Percentiles rank a stretch among this genome's conserved stretches.
Evolutionary conservation across 2,797 vertebrate species (phyloP).

Genomic region (Dipus sagitta): DNA sequence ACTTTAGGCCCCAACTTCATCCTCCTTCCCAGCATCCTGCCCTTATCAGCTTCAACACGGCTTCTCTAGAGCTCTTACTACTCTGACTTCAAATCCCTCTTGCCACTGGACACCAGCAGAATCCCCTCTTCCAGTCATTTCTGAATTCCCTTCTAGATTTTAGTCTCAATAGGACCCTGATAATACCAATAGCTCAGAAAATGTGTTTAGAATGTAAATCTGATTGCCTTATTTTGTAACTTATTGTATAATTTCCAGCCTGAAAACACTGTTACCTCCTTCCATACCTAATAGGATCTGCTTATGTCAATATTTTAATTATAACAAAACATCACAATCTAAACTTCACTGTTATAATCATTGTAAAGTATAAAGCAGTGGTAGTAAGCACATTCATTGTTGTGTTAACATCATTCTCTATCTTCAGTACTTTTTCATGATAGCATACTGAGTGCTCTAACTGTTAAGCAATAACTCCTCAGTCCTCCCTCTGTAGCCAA

Average conservation of each 20-base stretch:
- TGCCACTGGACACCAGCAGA: background rate
- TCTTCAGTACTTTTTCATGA: background rate
- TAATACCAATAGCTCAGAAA: background rate
- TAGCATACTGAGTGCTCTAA: background rate
- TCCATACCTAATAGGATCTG: conserved; percentile 13
- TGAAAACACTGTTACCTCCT: conserved; percentile 26
- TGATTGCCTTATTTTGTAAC: background rate
- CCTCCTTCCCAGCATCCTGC: background rate
- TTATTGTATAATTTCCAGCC: conserved; percentile 6
- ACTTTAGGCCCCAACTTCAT: background rate
- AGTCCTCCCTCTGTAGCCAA: background rate
- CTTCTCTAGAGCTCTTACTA: background rate
- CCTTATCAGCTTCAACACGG: background rate
- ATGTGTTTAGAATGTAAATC: background rate
- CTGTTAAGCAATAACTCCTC: background rate
- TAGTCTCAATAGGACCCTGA: background rate
- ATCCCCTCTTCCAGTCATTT: background rate
- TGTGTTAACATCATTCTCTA: background rate
- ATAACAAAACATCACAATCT: background rate
- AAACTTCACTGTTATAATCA: conserved; percentile 5
- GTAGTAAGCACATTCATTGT: background rate
- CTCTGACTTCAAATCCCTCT: background rate
- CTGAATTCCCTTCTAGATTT: background rate
- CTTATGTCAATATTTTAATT: background rate
- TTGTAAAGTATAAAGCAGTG: background rate